phyloP scores from a whole-genome alignment of 92 coral and sea anemone species.

The Nematostella vectensis region DNA sequence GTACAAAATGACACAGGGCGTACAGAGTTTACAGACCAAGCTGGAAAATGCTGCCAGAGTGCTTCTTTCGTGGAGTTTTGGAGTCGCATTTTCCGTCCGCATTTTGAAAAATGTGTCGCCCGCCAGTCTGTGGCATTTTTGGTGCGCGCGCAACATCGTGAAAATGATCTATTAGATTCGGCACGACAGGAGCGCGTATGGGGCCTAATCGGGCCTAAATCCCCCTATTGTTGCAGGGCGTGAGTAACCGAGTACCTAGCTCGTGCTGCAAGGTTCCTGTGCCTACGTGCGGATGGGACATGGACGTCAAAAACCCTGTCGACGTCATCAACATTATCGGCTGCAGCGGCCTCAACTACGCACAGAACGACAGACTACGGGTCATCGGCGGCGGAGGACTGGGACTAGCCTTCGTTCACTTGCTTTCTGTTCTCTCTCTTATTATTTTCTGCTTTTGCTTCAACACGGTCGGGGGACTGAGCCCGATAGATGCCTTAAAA shows the following conservation, averaged over 20 bases:
- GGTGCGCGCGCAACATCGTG: too few species aligned
- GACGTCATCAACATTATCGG: conserved; percentile 93
- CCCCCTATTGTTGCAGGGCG: conserved; percentile 40
- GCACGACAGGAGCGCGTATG: too few species aligned
- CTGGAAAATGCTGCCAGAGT: too few species aligned
- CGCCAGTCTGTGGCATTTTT: too few species aligned
- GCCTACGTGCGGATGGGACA: conserved; percentile 82
- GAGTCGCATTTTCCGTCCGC: too few species aligned
- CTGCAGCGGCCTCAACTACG: conserved; percentile 78
- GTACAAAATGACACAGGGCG: too few species aligned
- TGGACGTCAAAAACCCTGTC: conserved; percentile 94
- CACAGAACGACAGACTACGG: conserved; percentile 53
- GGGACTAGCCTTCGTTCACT: conserved; percentile 71
- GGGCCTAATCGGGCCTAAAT: too few species aligned
- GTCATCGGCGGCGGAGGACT: conserved; percentile 92
- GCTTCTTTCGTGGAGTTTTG: too few species aligned
- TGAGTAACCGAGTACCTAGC: conserved; percentile 67
- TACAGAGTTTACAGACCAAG: too few species aligned
- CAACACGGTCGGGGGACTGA: conserved; percentile 83
- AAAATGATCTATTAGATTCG: too few species aligned
- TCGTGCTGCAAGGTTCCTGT: conserved; percentile 90
- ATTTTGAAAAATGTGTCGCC: too few species aligned
- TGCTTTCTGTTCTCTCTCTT: conserved; percentile 54
- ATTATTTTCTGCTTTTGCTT: conserved; percentile 67
- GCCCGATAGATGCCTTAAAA: conserved; percentile 76